A percentile compares a stretch with the other conserved stretches of the same genome.
These are phyloP conservation scores for Drosophila bifasciata DNA, from an alignment of 1,140 invertebrate species.

Conservation along the genomic window DNA sequence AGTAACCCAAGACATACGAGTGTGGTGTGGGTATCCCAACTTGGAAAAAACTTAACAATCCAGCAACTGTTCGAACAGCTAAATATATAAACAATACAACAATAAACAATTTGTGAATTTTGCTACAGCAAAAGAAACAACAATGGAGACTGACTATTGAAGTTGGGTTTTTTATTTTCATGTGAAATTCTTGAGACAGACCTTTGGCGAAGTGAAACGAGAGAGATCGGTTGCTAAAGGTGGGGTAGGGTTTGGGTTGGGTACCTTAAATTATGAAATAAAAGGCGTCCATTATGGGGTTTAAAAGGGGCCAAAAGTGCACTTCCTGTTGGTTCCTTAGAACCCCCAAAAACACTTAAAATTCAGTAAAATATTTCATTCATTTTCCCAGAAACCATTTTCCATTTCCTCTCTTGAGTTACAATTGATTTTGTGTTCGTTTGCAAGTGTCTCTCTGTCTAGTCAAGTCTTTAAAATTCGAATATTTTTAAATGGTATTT, in stretches of 20 bases:
- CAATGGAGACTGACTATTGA: conserved; percentile 8
- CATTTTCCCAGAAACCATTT: not conserved
- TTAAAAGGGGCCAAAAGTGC: too few relatives aligned
- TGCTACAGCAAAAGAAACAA: conserved; percentile 16
- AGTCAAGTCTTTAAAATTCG: conserved; percentile 22
- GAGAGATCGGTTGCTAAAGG: too few relatives aligned
- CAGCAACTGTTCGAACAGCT: conserved; percentile 57
- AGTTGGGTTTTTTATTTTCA: conserved; percentile 35
- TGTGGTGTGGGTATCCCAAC: conserved; percentile 21
- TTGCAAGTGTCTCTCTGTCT: not conserved
- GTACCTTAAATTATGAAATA: too few relatives aligned
- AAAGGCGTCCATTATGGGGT: too few relatives aligned
- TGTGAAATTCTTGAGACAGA: conserved; percentile 67
- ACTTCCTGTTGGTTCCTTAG: too few relatives aligned
- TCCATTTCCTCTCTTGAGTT: not conserved
- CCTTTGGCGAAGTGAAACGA: too few relatives aligned
- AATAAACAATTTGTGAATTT: conserved; percentile 64
- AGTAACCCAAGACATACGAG: conserved; percentile 32
- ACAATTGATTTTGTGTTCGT: conserved; percentile 8
- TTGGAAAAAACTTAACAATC: conserved; percentile 64
- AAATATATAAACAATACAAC: conserved; percentile 45
- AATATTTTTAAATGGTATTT: conserved; percentile 50
- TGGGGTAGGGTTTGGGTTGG: too few relatives aligned
- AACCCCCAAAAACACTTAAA: not conserved
- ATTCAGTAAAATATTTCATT: not conserved